Evolutionary conservation across 2,797 vertebrate genomes (phyloP), one percentile per base, ranked within the genome.

Genomic region (Malurus leucopterus): DNA sequence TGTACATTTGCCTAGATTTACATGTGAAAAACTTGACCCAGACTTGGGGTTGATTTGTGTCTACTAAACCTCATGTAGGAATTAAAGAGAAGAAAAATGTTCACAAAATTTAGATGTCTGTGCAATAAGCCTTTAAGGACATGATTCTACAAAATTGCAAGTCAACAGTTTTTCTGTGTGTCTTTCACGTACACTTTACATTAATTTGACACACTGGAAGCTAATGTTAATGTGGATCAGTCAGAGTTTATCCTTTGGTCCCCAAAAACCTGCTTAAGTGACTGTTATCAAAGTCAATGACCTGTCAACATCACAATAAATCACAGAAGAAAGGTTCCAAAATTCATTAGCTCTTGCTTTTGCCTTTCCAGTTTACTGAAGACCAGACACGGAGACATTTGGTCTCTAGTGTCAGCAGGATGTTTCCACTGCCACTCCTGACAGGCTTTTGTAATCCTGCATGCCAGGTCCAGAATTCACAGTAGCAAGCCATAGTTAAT

Each of bases 201-300:
- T 92, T 72, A 91, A 94, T 93, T 93, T 43, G 47, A 89, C 51
- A 27, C 20, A 49, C 24, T 78, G 40, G 81, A 91, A 94, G 34
- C 24, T 41, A 83, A 71, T 41, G 51, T 74, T 92, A 84, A 95
- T 90, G 85, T 94, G 72, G 90, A 80, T 92, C 26, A 91, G 47
- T 91, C 72, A 36, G 54, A 93, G 53, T 54, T 79, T 88, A 55
- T 81, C 95, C 89, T 93, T 92, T 71, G 43, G 44, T 71, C 50
- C 63, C 54, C 5, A 23, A 76, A 74, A 85, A 91, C 38, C 34
- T 89, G 23, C n/a, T 93, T 91, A 91, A 85, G 32, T 30, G 38
- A 72, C 90, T 88, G 92, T 92, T 91, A 74, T 90, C 69, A 94
- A 95, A 89, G 81, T 91, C 72, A 93, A 44, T 84, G 75, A n/a